Base-by-base conservation (phyloP, 2,797 vertebrate species). In the Echeneis naucrates region DNA sequence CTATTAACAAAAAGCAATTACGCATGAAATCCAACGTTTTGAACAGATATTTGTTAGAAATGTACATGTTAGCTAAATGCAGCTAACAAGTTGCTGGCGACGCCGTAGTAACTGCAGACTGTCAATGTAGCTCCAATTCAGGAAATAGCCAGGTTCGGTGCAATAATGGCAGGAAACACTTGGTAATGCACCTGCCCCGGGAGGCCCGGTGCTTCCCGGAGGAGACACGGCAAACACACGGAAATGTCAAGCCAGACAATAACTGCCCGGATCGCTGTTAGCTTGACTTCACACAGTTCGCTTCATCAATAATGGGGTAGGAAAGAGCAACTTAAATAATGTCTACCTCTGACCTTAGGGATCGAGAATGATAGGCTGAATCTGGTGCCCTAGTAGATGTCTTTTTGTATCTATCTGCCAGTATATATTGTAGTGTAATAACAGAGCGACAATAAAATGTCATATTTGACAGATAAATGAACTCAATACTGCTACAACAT, bases 41-140 rank as follows among this genome's bases (percentile, higher is more conserved):
- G 1, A n/a, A 1, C 8, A 0, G 19, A 1, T 42, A 3, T 16
- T 35, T 50, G 5, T 4, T 9, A 12, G 6, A 35, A 0, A 4
- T 1, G 4, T 32, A 2, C 0, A 0, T 1, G 2, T 24, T 38
- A 62, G 10, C 30, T 30, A 8, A 7, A 44, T 8, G 19, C 40
- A 44, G 40, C 5, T 8, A 44, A 19, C 19, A 19, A 19, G 51
- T 10, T 47, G 56, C 38, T 73, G 73, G 53, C 59, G 57, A 50
- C 42, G 35, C 44, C 4, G 0, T 4, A 3, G 5, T 0, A 30
- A 56, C 62, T 57, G 16, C 17, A 17, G 19, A 27, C 37, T 58
- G 23, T 56, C 8, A 72, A 5, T 10, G n/a, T 42, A 69, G 60
- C 68, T 55, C 7, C 5, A 12, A 14, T 58, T 78, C 88, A 75